These are phyloP conservation scores for Rhinogobio ventralis DNA, from an alignment of 2,797 vertebrate species.

Conservation along the genomic window DNA sequence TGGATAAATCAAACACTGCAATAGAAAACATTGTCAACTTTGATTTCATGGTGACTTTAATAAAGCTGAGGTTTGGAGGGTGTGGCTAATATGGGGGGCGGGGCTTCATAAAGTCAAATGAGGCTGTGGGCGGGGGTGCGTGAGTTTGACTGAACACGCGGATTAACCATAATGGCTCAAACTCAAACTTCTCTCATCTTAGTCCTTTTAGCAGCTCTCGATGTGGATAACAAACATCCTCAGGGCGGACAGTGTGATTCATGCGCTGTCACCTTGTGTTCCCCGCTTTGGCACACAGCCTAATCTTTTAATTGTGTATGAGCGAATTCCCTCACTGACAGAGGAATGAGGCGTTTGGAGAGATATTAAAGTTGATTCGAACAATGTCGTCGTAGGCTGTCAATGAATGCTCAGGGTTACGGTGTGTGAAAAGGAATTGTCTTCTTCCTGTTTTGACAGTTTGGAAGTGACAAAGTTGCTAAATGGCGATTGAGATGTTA, in stretches of 20 bases:
- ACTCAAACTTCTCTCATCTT: constrained; percentile 53
- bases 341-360: constrained; percentile 49
- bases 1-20: background rate
- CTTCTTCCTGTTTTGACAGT: constrained; percentile 35
- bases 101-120: constrained; percentile 21
- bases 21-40: background rate
- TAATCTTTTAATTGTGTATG: constrained; percentile 63
- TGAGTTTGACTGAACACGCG: constrained; percentile 42
- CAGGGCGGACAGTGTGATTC: constrained; percentile 50
- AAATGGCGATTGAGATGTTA: constrained; percentile 18
- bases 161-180: constrained; percentile 65
- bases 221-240: constrained; percentile 63
- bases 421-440: constrained; percentile 32
- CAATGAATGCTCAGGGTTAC: constrained; percentile 35
- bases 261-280: constrained; percentile 52
- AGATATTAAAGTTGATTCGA: constrained; percentile 46
- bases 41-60: background rate
- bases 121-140: constrained; percentile 44
- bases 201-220: constrained; percentile 38
- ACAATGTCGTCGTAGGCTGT: constrained; percentile 35
- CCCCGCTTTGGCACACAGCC: constrained; percentile 51
- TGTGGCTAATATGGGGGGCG: constrained; percentile 7
- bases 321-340: constrained; percentile 54
- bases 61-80: background rate
- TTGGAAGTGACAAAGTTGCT: constrained; percentile 35